Base-by-base conservation (phyloP, 1,140 invertebrate genomes). In the Ceratina calcarata region DNA sequence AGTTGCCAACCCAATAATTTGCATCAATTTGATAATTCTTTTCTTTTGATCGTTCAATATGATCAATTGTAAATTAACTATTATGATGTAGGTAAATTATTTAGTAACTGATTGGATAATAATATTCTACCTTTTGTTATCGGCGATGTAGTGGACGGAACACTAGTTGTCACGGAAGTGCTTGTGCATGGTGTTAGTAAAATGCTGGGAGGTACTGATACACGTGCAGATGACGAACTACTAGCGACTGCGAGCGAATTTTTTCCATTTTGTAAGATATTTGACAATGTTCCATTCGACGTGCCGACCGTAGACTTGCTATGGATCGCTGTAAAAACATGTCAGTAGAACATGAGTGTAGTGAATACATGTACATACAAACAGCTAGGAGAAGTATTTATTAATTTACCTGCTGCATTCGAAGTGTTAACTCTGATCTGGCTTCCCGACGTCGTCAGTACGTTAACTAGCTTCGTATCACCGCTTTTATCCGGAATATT, bases 101-200 rank as follows among this genome's bases (percentile, higher is more conserved):
- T 87, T 61, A 72, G 24, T 85, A 87, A 55, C 64, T 83, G 86
- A 81, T 85, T 90, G 89, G 86, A 89, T 85, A 91, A 89, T 87
- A 81, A 75, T 85, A 84, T 86, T 91, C 87, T 92, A 92, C 91
- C 91, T 92, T 92, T 91, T 87, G 89, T 22, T 24, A 83, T 74
- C 3, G 87, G 80, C 24, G 90, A 74, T 57, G 83, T 70, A 22
- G 82, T 73, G 16, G 88, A 58, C 67, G 85, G 60, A 72, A 83
- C 58, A 22, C 72, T 78, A 83, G 74, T 82, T 7, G 71, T 65
- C 13, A 83, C 73, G 10, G 83, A 74, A 69, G 60, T 87, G 64
- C 73, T 86, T 8, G 90, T 87, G 64, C 73, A 85, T 8, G 90
- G 82, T 1, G 90, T 88, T 68, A 90, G 76, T 74, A 92, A 60